Percentiles rank a stretch among this genome's conserved stretches.
Evolutionary conservation across 2,113 vertebrate genomes (phyloP).

Genomic region (Nothobranchius furzeri): DNA sequence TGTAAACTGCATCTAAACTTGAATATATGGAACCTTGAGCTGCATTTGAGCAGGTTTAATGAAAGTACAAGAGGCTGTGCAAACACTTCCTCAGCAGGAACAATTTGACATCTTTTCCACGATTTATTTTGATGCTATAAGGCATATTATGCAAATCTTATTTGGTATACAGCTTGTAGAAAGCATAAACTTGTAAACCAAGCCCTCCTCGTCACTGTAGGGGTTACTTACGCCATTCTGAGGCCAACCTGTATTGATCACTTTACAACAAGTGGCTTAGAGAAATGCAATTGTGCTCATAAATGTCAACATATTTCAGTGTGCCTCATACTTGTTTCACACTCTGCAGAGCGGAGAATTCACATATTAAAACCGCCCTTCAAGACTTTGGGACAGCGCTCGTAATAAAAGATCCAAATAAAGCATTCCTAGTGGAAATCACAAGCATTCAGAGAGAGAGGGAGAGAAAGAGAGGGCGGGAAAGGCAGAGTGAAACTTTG

Average conservation of each 20-base stretch:
- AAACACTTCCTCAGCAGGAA: not conserved
- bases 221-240: slow-evolving; percentile 26
- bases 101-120: not conserved
- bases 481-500: slow-evolving; percentile 65
- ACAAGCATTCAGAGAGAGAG: slow-evolving; percentile 57
- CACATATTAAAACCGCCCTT: slow-evolving; percentile 79
- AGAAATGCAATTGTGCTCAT: slow-evolving; percentile 65
- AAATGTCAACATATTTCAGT: slow-evolving; percentile 61
- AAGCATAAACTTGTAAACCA: slow-evolving; percentile 27
- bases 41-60: not conserved
- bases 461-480: not conserved
- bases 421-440: slow-evolving; percentile 81
- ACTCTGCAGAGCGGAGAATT: slow-evolving; percentile 63
- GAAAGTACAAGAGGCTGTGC: not conserved
- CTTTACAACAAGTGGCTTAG: slow-evolving; percentile 62
- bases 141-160: not conserved
- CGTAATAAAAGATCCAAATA: slow-evolving; percentile 79
- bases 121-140: not conserved
- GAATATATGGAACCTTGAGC: not conserved
- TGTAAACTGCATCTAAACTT: not conserved
- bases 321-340: slow-evolving; percentile 63
- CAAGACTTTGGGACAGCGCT: slow-evolving; percentile 72
- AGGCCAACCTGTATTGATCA: slow-evolving; percentile 57
- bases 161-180: not conserved
- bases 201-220: slow-evolving; percentile 3